These are phyloP conservation scores for Crocuta crocuta DNA, from an alignment of 2,113 vertebrate species.

Conservation along the genomic window DNA sequence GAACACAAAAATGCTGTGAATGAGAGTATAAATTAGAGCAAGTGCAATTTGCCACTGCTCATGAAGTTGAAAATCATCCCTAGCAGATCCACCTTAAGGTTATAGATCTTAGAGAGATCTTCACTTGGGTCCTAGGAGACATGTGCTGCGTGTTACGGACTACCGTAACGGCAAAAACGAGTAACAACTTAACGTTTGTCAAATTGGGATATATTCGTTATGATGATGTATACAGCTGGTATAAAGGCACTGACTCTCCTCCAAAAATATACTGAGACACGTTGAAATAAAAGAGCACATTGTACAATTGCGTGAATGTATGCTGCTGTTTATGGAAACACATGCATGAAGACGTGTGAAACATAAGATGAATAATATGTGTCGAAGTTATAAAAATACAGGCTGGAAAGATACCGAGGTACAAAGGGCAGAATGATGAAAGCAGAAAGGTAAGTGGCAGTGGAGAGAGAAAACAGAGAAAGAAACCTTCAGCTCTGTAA, in stretches of 20 bases:
- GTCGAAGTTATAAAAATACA: neutral
- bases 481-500: neutral
- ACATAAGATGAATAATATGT: neutral
- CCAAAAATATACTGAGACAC: neutral
- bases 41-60: neutral
- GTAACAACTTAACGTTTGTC: neutral
- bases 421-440: neutral
- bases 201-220: neutral
- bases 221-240: neutral
- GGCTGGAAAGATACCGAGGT: neutral
- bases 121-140: neutral
- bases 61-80: neutral
- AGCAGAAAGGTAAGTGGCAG: neutral
- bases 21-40: neutral
- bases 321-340: neutral
- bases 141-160: neutral
- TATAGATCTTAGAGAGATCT: neutral
- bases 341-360: neutral
- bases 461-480: conserved; percentile 5
- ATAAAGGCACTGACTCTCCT: neutral
- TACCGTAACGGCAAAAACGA: neutral
- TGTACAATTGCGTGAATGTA: conserved; percentile 1
- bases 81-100: neutral
- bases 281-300: conserved; percentile 45
- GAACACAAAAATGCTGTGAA: neutral